phyloP scores from a whole-genome alignment of 1,140 invertebrate genomes.

The Macrotrachela quadricornifera region DNA sequence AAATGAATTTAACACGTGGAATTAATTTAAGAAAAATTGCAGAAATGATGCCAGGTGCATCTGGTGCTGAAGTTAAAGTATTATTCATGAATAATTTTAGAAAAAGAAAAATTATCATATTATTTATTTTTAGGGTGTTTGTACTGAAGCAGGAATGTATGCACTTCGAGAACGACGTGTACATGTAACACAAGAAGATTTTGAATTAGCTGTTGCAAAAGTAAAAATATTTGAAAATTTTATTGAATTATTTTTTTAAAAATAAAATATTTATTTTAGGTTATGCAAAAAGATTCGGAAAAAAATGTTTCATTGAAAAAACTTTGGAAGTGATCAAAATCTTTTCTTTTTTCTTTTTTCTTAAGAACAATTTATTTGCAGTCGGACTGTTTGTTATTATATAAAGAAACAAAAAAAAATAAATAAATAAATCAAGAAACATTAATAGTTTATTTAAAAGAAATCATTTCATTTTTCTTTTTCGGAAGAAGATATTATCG shows the following conservation, averaged over 20 bases:
- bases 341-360: not conserved
- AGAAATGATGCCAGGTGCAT: slow-evolving; percentile 95
- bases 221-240: slow-evolving; percentile 17
- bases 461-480: too few relatives aligned
- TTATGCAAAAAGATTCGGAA: slow-evolving; percentile 99
- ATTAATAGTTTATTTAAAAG: too few relatives aligned
- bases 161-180: slow-evolving; percentile 86
- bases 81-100: too few relatives aligned
- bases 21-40: slow-evolving; percentile 97
- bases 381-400: too few relatives aligned
- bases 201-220: slow-evolving; percentile 99
- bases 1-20: slow-evolving; percentile 97
- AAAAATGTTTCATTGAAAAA: slow-evolving; percentile 99
- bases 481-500: too few relatives aligned
- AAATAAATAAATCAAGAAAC: too few relatives aligned
- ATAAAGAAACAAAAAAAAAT: too few relatives aligned
- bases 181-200: slow-evolving; percentile 98
- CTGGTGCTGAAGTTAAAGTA: slow-evolving; percentile 84
- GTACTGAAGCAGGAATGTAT: slow-evolving; percentile 99
- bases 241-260: not conserved
- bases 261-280: slow-evolving; percentile 27
- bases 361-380: not conserved
- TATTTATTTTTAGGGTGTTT: slow-evolving; percentile 45
- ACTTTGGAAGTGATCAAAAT: slow-evolving; percentile 71
- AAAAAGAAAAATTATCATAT: too few relatives aligned